Base-by-base conservation (phyloP, 2,797 vertebrate genomes). In the Sebastes diaconus region DNA sequence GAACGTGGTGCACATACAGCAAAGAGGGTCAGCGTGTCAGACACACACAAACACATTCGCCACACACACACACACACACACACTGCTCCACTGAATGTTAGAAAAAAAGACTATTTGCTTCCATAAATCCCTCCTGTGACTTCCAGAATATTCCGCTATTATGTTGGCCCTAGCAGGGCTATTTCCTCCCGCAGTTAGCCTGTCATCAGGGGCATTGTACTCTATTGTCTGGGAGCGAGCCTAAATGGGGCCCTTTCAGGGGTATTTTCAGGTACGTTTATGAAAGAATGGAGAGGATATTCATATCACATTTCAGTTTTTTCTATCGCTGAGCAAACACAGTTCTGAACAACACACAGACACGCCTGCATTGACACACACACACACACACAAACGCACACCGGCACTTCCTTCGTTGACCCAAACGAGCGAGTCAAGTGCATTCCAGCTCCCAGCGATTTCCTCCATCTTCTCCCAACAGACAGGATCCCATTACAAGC, bases 221-320 rank as follows among this genome's bases (percentile, higher is more conserved):
- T 87, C 89, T 85, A 92, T 88, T 93, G 88, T 92, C 84, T 90
- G 84, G 42, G 79, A 90, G 77, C 8, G 12, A 67, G 82, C 81
- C 84, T 88, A 88, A 93, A 93, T 87, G 86, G 88, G 88, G 75
- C 84, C 87, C 83, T 89, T 92, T 91, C 85, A 88, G 75, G 90
- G 89, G 81, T 83, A 89, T 93, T 91, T 93, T 92, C 93, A 91
- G 92, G 89, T 92, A 84, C 84, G 89, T 90, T 92, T 89, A 90
- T 87, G 90, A 88, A 90, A 90, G 89, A 92, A 93, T 90, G 84
- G 87, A 90, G 85, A 92, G 92, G 93, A 94, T 94, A 94, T 94
- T 92, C 87, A 91, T 92, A 94, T 95, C 93, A 89, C 80, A 90
- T 95, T 95, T 95, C 94, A 87, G 73, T 77, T 88, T 91, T 50